Percentiles rank a stretch among this genome's conserved stretches.
These are phyloP conservation scores for Lithobius niger DNA, from an alignment of 1,140 invertebrate genomes.

Conservation along the genomic window DNA sequence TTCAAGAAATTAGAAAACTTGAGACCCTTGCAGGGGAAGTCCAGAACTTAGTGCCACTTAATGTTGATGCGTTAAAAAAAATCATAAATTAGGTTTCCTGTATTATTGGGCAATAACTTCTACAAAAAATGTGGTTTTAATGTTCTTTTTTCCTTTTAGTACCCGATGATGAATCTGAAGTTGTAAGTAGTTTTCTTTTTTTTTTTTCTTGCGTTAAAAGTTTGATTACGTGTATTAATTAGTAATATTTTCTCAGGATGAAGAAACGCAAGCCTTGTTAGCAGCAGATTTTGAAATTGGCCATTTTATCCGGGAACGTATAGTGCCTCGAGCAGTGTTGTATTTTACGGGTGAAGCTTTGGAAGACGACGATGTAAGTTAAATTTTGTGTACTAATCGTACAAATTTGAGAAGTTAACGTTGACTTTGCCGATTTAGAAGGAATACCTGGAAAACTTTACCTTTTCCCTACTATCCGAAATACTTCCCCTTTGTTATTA, in stretches of 20 bases:
- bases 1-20: no score
- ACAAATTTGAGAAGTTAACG: no score
- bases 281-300: conserved; percentile 94
- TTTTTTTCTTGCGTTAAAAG: neutral
- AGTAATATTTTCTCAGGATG: conserved; percentile 35
- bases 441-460: neutral
- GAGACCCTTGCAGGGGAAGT: no score
- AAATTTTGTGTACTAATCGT: neutral
- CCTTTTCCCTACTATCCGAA: no score
- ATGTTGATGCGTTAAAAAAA: no score
- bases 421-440: no score
- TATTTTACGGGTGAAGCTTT: conserved; percentile 62
- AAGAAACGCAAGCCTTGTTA: conserved; percentile 57
- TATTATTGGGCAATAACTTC: no score
- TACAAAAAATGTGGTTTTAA: conserved; percentile 1
- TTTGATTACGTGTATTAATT: neutral
- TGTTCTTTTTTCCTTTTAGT: conserved; percentile 19
- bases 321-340: conserved; percentile 82
- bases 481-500: no score
- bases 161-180: conserved; percentile 25
- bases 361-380: conserved; percentile 10
- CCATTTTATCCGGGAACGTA: conserved; percentile 87
- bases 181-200: conserved; percentile 11
- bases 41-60: no score
- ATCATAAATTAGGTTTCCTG: no score